Evolutionary conservation across 2,797 vertebrate genomes (phyloP).

Genomic region (Premnoplex brunnescens): DNA sequence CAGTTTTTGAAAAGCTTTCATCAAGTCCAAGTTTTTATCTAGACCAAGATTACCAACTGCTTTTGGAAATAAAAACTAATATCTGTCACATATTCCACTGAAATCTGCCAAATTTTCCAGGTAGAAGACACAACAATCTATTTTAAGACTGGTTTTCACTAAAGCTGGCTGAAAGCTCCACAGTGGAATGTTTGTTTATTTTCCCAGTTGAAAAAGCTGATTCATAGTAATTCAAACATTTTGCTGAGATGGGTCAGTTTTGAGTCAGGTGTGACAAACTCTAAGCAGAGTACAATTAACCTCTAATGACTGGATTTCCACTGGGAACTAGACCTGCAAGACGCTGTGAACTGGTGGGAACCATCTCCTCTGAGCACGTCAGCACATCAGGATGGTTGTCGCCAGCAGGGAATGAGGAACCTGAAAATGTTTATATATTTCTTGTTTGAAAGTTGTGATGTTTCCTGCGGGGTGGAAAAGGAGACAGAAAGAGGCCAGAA

Average conservation of each 20-base stretch:
- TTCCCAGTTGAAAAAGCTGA: slow-evolving; percentile 27
- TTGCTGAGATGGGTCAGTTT: slow-evolving; percentile 11
- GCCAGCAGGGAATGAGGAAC: neutral
- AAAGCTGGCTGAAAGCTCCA: neutral
- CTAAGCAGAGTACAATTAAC: neutral
- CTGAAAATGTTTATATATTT: neutral
- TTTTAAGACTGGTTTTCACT: slow-evolving; percentile 39
- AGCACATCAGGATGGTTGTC: neutral
- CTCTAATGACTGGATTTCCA: neutral
- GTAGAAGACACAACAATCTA: slow-evolving; percentile 63
- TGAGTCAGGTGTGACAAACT: neutral
- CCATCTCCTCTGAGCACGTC: neutral
- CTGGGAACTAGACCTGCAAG: neutral
- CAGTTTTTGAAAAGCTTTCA: slow-evolving; percentile 4
- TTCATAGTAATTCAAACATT: slow-evolving; percentile 28
- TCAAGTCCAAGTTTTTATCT: slow-evolving; percentile 31
- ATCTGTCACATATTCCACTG: slow-evolving; percentile 35
- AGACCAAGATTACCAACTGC: neutral
- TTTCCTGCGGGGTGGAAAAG: neutral
- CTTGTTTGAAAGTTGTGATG: neutral
- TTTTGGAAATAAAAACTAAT: slow-evolving; percentile 42
- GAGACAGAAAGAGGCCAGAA: neutral
- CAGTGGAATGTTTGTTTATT: slow-evolving; percentile 22
- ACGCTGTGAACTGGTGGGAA: neutral
- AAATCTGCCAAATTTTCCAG: slow-evolving; percentile 55